These are phyloP conservation scores for Nomada fabriciana DNA, from an alignment of 2,888 invertebrate species.

Conservation along the genomic window DNA sequence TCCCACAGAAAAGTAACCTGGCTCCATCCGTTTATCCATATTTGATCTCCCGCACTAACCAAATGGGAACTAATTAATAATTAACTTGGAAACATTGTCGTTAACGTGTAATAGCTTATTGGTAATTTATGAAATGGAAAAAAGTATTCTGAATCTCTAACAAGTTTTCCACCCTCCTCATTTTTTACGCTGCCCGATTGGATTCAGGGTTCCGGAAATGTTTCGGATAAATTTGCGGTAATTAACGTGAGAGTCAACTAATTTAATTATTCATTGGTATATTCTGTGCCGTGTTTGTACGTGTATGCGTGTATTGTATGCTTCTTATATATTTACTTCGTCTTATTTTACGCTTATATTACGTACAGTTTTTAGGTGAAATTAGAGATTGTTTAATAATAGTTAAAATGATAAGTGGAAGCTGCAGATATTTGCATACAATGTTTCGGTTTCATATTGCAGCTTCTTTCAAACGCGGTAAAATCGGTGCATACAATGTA, in stretches of 20 bases:
- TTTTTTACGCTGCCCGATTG: slow-evolving; percentile 74
- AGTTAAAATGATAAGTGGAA: neutral
- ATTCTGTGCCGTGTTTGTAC: slow-evolving; percentile 24
- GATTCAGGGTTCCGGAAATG: slow-evolving; percentile 78
- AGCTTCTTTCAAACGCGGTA: no score
- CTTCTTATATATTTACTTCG: slow-evolving; percentile 7
- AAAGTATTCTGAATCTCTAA: slow-evolving; percentile 49
- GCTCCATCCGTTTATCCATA: slow-evolving; percentile 7
- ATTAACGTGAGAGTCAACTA: slow-evolving; percentile 73
- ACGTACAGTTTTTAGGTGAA: neutral
- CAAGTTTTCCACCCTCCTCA: slow-evolving; percentile 40
- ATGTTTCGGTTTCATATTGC: no score
- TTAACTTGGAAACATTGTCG: neutral
- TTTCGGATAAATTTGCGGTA: slow-evolving; percentile 83
- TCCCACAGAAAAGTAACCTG: neutral
- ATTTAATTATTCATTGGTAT: slow-evolving; percentile 46
- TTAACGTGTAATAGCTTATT: slow-evolving; percentile 20
- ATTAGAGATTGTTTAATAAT: neutral
- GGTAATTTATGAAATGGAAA: neutral
- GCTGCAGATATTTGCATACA: neutral
- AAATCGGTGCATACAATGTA: no score
- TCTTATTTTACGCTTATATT: slow-evolving; percentile 16
- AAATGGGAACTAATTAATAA: slow-evolving; percentile 13
- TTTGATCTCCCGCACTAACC: slow-evolving; percentile 26
- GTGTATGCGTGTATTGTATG: slow-evolving; percentile 19